phyloP scores from a whole-genome alignment of 2,113 vertebrate species.

The Mugil cephalus region DNA sequence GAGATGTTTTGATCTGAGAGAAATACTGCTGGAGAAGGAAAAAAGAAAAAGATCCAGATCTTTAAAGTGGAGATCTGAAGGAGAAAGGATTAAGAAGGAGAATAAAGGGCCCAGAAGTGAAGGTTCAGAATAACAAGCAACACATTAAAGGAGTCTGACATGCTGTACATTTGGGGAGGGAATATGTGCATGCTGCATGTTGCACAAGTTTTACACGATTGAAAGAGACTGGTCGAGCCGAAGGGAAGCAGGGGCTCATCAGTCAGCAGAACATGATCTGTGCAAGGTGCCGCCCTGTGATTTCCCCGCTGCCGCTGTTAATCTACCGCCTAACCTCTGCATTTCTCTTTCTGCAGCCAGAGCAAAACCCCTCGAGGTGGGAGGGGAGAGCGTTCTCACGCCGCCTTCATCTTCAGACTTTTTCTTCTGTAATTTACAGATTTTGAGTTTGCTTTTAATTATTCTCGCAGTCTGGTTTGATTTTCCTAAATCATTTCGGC shows the following conservation, averaged over 20 bases:
- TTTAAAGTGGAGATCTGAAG: neutral
- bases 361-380: constrained; percentile 27
- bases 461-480: constrained; percentile 16
- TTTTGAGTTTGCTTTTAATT: constrained; percentile 33
- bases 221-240: constrained; percentile 10
- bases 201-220: neutral
- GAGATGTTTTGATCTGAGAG: constrained; percentile 58
- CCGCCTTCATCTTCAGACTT: constrained; percentile 25
- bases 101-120: neutral
- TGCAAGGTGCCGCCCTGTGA: constrained; percentile 41
- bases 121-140: constrained; percentile 4
- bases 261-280: constrained; percentile 71
- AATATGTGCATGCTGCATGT: neutral
- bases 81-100: neutral
- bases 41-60: constrained; percentile 19
- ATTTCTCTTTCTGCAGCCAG: constrained; percentile 28
- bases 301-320: constrained; percentile 55
- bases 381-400: constrained; percentile 11
- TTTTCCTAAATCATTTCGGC: constrained; percentile 21
- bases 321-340: constrained; percentile 54
- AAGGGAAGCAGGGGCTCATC: constrained; percentile 24
- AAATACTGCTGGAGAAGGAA: constrained; percentile 22
- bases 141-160: neutral
- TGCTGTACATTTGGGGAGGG: neutral
- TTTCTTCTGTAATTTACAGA: constrained; percentile 16